Evolutionary conservation across 2,797 vertebrate species (phyloP).

Genomic region (Limosa lapponica): DNA sequence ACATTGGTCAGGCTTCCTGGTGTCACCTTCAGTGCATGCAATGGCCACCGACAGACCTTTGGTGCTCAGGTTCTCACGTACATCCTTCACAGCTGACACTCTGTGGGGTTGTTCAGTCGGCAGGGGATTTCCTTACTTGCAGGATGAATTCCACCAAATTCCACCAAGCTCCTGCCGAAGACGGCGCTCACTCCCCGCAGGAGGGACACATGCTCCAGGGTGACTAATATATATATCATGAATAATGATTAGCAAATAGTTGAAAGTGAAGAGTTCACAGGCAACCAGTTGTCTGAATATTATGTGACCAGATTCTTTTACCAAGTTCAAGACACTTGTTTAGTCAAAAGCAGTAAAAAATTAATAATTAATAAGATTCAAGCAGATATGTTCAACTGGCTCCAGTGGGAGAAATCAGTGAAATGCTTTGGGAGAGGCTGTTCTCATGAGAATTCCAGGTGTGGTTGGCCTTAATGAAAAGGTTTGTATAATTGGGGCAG

Average conservation of each 20-base stretch:
- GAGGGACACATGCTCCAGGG: not conserved
- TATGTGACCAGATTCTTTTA: not conserved
- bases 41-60: not conserved
- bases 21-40: not conserved
- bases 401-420: not conserved
- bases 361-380: constrained; percentile 28
- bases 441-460: constrained; percentile 10
- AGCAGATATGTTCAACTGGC: not conserved
- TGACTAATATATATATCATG: not conserved
- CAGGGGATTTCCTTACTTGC: not conserved
- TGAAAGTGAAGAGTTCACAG: not conserved
- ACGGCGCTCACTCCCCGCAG: rapidly evolving
- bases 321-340: not conserved
- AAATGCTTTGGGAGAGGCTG: not conserved
- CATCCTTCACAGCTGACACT: not conserved
- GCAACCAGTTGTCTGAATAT: not conserved
- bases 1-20: not conserved
- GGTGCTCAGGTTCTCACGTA: not conserved
- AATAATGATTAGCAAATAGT: not conserved
- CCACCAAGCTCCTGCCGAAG: not conserved
- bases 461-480: not conserved
- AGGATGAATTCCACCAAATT: not conserved
- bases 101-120: not conserved
- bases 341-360: not conserved
- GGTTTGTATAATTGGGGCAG: not conserved